Percentiles rank a stretch among this genome's conserved stretches.
Evolutionary conservation across 2,113 vertebrate species (phyloP).

Genomic region (Trinectes maculatus): DNA sequence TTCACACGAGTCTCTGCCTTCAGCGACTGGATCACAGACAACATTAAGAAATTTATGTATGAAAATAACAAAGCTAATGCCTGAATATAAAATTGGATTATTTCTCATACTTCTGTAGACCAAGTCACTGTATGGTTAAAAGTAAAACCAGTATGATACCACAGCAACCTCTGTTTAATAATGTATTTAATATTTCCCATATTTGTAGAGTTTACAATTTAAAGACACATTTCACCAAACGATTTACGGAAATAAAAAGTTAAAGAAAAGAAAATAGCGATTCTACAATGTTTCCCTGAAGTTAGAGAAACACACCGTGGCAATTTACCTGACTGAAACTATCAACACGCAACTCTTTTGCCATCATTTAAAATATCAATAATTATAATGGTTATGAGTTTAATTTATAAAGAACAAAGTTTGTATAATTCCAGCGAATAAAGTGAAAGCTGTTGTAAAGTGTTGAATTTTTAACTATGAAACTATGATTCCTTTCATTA

Average conservation of each 20-base stretch:
- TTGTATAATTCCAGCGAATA: neutral
- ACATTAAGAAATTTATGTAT: slow-evolving; percentile 74
- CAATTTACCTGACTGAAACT: too few relatives aligned
- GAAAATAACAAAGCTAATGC: slow-evolving; percentile 42
- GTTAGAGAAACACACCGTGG: neutral
- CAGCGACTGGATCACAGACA: slow-evolving; percentile 74
- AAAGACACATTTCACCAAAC: neutral
- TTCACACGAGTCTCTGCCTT: slow-evolving; percentile 81
- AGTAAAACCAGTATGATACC: neutral
- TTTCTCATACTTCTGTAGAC: neutral
- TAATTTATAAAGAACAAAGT: neutral
- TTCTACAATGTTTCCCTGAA: neutral
- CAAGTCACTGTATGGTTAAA: neutral
- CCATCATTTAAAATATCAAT: neutral
- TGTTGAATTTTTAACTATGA: too few relatives aligned
- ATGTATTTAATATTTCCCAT: neutral
- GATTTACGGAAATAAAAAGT: neutral
- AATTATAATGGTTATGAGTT: neutral
- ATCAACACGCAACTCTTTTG: neutral
- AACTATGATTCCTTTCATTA: too few relatives aligned
- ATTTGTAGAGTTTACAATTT: neutral
- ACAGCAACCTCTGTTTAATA: slow-evolving; percentile 1
- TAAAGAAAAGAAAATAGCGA: neutral
- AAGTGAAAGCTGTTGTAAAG: neutral
- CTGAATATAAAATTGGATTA: neutral